Percentiles rank a stretch among this genome's conserved stretches.
Conservation (phyloP, 2,113 vertebrate species). For the Globicephala melas region DNA sequence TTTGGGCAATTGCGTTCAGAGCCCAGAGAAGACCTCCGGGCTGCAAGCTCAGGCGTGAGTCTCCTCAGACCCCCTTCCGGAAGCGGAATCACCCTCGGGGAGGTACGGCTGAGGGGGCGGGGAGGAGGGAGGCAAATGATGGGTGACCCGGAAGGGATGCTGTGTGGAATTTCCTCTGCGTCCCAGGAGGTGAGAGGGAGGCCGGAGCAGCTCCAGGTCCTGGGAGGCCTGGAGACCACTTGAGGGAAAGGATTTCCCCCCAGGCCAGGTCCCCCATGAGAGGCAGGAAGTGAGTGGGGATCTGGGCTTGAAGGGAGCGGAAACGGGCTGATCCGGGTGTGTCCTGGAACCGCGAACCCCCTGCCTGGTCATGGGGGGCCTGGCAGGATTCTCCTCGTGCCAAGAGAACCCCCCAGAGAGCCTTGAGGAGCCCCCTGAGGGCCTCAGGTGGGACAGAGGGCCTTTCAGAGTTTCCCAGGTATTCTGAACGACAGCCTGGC, state of each 20-base stretch:
- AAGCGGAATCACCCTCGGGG: background rate
- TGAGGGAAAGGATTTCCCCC: background rate
- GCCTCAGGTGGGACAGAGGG: fast-evolving
- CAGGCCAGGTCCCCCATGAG: background rate
- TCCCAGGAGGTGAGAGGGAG: background rate
- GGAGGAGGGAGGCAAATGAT: too few species aligned
- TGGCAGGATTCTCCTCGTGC: background rate
- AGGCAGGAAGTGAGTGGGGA: background rate
- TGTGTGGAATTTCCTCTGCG: background rate
- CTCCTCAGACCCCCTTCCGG: background rate
- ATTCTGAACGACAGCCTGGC: background rate
- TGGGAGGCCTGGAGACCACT: background rate
- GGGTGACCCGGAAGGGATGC: background rate
- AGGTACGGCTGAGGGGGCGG: too few species aligned
- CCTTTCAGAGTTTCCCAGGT: background rate
- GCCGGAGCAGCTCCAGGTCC: background rate
- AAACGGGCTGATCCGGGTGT: too few species aligned
- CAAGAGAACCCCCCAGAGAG: background rate
- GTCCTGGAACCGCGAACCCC: background rate
- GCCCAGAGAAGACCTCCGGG: background rate
- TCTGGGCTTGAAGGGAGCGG: background rate
- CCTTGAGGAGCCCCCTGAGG: too few species aligned
- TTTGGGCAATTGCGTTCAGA: background rate
- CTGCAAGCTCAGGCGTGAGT: fast-evolving
- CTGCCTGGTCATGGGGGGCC: too few species aligned